Base-by-base conservation (phyloP, 2,797 vertebrate species). In the Chaenodraco wilsoni region DNA sequence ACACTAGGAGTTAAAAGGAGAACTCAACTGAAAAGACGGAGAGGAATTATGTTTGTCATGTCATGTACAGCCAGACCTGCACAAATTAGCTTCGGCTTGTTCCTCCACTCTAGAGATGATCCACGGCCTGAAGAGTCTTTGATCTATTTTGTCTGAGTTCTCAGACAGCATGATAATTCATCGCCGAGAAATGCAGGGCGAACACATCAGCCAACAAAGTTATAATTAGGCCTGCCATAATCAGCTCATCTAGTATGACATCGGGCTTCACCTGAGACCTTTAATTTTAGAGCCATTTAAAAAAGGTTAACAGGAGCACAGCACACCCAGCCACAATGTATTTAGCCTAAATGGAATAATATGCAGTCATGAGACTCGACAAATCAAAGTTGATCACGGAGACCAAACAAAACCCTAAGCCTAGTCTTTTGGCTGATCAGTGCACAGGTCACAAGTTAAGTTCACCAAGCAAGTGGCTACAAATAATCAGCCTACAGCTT, bases 281-380 rank as follows among this genome's bases (percentile, higher is more conserved):
- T 90, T 91, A 85, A 92, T 91, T 93, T 92, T 79, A 84, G 84
- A 92, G 87, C 82, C 84, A 88, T 92, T 94, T 92, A 91, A 81
- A 84, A 64, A 80, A 92, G 87, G 90, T 93, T 91, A 92, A 90
- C 79, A 81, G 90, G 73, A 84, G 84, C 91, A 89, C 63, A 85
- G 83, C 27, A 79, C 75, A 82, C 12, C 65, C 89, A 88, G 82
- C 74, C 85, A 63, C 83, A 67, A 52, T 62, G 74, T 76, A 72
- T 90, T 80, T 74, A 77, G 74, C 49, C 88, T 69, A 77, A 69
- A 46, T 74, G 67, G 79, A 89, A 87, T 87, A 86, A 90, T 81
- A 55, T 67, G 84, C 81, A 81, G 74, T 63, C 68, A n/a, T 31
- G 75, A 76, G 70, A 67, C 69, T 78, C 46, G 40, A 81, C 83